Percentiles rank a stretch among this genome's conserved stretches.
phyloP scores from a whole-genome alignment of 2,113 vertebrate genomes.

The Oncorhynchus gorbuscha region DNA sequence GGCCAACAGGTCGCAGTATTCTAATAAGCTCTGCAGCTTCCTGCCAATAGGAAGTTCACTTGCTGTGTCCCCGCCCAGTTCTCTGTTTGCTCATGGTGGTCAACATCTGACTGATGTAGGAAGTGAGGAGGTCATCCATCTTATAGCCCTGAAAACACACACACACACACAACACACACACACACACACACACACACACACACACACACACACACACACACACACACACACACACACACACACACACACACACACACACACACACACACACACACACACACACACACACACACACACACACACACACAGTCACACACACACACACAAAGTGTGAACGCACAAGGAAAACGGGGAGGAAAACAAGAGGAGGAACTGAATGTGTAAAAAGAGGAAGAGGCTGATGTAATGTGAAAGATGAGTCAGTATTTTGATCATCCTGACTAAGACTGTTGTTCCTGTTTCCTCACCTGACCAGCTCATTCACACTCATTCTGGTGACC shows the following conservation, averaged over 20 bases:
- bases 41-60: conserved; percentile 86
- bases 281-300: too few relatives aligned
- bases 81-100: conserved; percentile 94
- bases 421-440: neutral
- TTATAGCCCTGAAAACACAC: conserved; percentile 86
- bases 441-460: neutral
- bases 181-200: too few relatives aligned
- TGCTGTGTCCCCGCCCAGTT: conserved; percentile 78
- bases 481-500: neutral
- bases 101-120: conserved; percentile 98
- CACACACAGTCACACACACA: too few relatives aligned
- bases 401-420: too few relatives aligned
- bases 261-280: too few relatives aligned
- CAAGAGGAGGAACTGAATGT: neutral
- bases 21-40: conserved; percentile 69
- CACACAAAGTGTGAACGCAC: neutral
- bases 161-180: too few relatives aligned
- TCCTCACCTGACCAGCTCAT: neutral
- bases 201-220: too few relatives aligned
- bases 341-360: neutral
- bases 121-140: conserved; percentile 96
- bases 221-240: too few relatives aligned
- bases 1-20: conserved; percentile 76
- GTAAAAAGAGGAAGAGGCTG: neutral
- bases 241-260: too few relatives aligned